phyloP scores from a whole-genome alignment of 2,797 vertebrate species.

The Malacoraja senta region DNA sequence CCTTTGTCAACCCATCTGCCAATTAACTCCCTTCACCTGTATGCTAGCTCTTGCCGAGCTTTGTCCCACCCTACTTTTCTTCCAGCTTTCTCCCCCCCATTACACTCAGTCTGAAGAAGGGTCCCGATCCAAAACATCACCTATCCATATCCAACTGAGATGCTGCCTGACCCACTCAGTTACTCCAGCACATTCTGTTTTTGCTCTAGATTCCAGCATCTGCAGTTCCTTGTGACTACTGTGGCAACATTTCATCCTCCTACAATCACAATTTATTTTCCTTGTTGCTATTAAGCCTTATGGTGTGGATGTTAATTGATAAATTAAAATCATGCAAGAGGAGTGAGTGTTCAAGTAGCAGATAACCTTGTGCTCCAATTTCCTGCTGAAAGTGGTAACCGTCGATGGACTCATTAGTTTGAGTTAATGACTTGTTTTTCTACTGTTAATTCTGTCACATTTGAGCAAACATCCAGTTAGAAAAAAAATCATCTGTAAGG shows the following conservation, averaged over 20 bases:
- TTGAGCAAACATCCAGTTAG: not conserved
- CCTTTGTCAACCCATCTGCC: no score
- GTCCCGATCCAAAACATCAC: no score
- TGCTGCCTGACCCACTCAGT: no score
- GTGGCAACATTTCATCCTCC: not conserved
- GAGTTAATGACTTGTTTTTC: not conserved
- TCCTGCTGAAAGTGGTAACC: not conserved
- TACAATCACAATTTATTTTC: not conserved
- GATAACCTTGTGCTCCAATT: not conserved
- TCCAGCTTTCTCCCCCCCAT: no score
- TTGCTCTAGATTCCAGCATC: no score
- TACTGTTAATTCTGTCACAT: not conserved
- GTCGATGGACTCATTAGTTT: not conserved
- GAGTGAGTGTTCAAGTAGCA: not conserved
- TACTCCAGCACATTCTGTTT: no score
- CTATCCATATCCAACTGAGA: no score
- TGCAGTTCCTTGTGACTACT: no score
- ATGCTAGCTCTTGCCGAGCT: no score
- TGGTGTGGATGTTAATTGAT: not conserved
- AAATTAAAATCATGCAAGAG: not conserved
- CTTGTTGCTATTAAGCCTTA: not conserved
- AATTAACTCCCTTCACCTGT: no score
- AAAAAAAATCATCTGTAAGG: not conserved
- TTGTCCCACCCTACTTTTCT: no score
- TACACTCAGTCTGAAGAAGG: no score